These are phyloP conservation scores for Temnopleurus reevesii DNA, from an alignment of 53 echinoderm and acorn worm genomes.

Conservation along the genomic window DNA sequence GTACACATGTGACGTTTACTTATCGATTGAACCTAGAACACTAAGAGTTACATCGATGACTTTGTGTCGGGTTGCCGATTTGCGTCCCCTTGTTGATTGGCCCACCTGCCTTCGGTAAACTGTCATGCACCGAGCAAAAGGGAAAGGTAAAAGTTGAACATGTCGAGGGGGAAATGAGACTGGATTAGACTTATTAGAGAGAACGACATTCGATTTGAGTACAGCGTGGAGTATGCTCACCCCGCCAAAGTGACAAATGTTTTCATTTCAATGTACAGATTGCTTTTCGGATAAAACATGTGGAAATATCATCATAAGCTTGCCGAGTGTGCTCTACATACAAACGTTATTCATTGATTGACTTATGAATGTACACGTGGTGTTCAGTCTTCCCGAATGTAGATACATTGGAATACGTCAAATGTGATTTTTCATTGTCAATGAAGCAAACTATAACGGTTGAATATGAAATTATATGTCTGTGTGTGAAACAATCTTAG, in stretches of 20 bases:
- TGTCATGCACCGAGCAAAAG: neutral
- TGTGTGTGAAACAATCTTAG: too few species aligned
- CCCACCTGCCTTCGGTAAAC: slow-evolving; percentile 55
- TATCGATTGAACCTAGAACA: slow-evolving; percentile 26
- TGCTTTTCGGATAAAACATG: neutral
- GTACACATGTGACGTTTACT: slow-evolving; percentile 41
- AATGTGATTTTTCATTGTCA: too few species aligned
- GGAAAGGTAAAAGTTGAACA: neutral
- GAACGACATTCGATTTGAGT: neutral
- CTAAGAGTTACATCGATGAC: slow-evolving; percentile 52
- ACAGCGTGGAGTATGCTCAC: neutral
- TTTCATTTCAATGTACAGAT: neutral
- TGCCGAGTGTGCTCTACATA: too few species aligned
- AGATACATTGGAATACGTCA: too few species aligned
- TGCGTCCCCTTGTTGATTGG: slow-evolving; percentile 24
- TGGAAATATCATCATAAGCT: too few species aligned
- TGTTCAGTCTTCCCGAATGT: too few species aligned
- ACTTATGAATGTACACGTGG: too few species aligned
- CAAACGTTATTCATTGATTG: too few species aligned
- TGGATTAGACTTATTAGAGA: neutral
- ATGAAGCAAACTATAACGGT: too few species aligned
- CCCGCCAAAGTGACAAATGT: neutral
- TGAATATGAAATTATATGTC: too few species aligned
- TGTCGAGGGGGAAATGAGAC: neutral
- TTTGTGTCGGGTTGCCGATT: slow-evolving; percentile 48